Evolutionary conservation across 53 echinoderm and acorn worm genomes (phyloP).

Genomic region (Echinarachnius parma): DNA sequence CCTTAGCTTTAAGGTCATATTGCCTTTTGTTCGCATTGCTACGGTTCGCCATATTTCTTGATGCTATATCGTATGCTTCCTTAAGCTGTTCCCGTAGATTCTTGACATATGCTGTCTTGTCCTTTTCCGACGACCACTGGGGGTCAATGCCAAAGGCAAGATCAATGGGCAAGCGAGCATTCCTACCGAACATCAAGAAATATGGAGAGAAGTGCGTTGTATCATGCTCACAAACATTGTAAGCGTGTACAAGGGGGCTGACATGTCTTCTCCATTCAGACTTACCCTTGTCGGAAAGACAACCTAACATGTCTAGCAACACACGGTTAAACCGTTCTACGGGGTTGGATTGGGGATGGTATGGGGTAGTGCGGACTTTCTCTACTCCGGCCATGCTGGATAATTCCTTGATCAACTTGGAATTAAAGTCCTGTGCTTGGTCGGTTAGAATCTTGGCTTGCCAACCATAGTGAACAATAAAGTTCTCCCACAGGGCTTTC

Average conservation of each 20-base stretch:
- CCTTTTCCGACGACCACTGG: slow-evolving; percentile 3
- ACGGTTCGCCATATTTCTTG: slow-evolving; percentile 10
- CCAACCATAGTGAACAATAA: slow-evolving; percentile 57
- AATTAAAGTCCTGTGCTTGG: slow-evolving; percentile 46
- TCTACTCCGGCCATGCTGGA: slow-evolving; percentile 8
- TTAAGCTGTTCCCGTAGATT: neutral
- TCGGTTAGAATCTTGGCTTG: slow-evolving; percentile 47
- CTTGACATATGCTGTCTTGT: slow-evolving; percentile 16
- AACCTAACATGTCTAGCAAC: slow-evolving; percentile 39
- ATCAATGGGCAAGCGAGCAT: slow-evolving; percentile 25
- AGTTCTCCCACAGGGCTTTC: slow-evolving; percentile 51
- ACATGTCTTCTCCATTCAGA: slow-evolving; percentile 19
- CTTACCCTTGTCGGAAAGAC: slow-evolving; percentile 25
- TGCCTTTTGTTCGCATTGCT: slow-evolving; percentile 18
- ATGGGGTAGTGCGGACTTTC: slow-evolving; percentile 41
- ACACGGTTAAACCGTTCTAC: slow-evolving; percentile 38
- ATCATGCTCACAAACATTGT: slow-evolving; percentile 41
- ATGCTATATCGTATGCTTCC: slow-evolving; percentile 18
- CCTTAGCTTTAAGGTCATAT: slow-evolving; percentile 17
- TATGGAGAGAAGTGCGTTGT: slow-evolving; percentile 28
- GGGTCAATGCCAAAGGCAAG: slow-evolving; percentile 22
- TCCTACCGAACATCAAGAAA: slow-evolving; percentile 32
- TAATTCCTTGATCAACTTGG: slow-evolving; percentile 31
- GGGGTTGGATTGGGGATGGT: slow-evolving; percentile 41
- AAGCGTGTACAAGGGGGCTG: slow-evolving; percentile 20